Conservation (phyloP, 2,797 vertebrate genomes). For the Bufotes viridis region DNA sequence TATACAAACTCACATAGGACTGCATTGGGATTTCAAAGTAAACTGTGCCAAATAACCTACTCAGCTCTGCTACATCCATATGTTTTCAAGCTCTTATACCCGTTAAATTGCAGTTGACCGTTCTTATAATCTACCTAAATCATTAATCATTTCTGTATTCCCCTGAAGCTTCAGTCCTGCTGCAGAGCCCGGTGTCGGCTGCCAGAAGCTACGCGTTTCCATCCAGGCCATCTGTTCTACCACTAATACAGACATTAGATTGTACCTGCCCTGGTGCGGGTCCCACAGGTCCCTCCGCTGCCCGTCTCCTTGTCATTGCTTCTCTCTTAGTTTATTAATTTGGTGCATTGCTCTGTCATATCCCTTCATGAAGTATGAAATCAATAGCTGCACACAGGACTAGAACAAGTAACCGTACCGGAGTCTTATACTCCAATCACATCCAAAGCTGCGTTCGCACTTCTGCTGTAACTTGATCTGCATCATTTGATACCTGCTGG, state of each 20-base stretch:
- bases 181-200: constrained; percentile 9
- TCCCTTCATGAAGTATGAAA: constrained; percentile 3
- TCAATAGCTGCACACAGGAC: neutral
- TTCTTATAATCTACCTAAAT: constrained; percentile 28
- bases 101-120: constrained; percentile 25
- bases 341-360: neutral
- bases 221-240: constrained; percentile 46
- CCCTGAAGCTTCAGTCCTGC: constrained; percentile 18
- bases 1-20: neutral
- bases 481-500: too few relatives aligned
- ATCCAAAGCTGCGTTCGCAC: neutral
- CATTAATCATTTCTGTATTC: constrained; percentile 32
- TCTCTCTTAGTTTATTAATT: neutral
- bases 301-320: neutral
- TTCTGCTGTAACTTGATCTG: too few relatives aligned
- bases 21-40: neutral
- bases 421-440: neutral
- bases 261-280: neutral
- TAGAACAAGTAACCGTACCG: neutral
- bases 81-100: neutral
- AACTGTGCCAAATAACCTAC: neutral
- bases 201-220: constrained; percentile 15
- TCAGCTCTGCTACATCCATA: constrained; percentile 5
- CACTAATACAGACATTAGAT: constrained; percentile 48
- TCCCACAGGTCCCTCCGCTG: neutral